Percentiles rank a stretch among this genome's conserved stretches.
phyloP scores from a whole-genome alignment of 2,888 invertebrate species.

The Baccha elongata region DNA sequence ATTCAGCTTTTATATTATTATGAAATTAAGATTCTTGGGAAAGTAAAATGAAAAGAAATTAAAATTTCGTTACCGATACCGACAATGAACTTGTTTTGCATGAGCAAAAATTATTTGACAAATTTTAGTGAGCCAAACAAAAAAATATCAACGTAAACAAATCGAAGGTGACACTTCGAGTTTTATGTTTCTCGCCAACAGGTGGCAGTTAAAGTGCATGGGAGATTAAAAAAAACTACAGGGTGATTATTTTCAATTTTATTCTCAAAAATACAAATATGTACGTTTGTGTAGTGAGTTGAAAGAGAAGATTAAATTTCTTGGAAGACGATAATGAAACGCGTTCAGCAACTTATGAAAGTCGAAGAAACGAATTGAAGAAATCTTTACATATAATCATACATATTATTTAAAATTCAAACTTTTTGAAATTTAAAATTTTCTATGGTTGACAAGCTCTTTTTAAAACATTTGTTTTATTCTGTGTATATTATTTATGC shows the following conservation, averaged over 20 bases:
- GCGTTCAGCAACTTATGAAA: too few relatives aligned
- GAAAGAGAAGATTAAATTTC: too few relatives aligned
- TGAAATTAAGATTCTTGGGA: constrained; percentile 23
- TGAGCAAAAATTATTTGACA: constrained; percentile 19
- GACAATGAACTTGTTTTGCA: neutral
- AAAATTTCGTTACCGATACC: constrained; percentile 18
- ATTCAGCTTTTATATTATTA: neutral
- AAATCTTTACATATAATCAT: too few relatives aligned
- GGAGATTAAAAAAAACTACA: neutral
- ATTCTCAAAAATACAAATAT: too few relatives aligned
- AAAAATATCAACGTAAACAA: constrained; percentile 62
- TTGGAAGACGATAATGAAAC: too few relatives aligned
- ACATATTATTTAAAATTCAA: too few relatives aligned
- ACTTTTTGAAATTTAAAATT: too few relatives aligned
- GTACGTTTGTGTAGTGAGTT: too few relatives aligned
- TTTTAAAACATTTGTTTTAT: too few relatives aligned
- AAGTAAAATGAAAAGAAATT: constrained; percentile 34
- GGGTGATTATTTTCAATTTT: constrained; percentile 30
- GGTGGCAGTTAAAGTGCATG: constrained; percentile 12
- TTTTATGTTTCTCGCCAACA: neutral
- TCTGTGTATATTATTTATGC: too few relatives aligned
- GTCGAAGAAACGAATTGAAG: too few relatives aligned
- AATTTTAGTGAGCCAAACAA: neutral
- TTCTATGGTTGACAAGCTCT: too few relatives aligned
- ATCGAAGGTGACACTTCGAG: neutral